Base-by-base conservation (phyloP, 1,140 invertebrate genomes). In the Acromyrmex charruanus region DNA sequence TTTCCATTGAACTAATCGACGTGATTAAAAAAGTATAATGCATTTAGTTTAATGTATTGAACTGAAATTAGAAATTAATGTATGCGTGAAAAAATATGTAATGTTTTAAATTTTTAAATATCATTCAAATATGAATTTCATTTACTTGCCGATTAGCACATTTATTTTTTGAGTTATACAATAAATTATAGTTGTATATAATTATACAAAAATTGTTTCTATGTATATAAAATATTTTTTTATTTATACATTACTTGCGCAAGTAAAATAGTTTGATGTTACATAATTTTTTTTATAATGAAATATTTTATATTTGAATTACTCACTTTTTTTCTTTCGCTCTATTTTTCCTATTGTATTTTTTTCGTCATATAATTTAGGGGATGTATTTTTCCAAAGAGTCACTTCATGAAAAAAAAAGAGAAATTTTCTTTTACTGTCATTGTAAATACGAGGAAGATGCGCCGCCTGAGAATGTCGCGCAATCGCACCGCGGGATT, bases 391-490 rank as follows among this genome's bases (percentile, higher is more conserved):
- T 77, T 49, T 25, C 14, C 12, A 0, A 51, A 25, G 18, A 72
- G 44, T 31, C 14, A n/a, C 68, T 35, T 82, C 3, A 3, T 82
- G 16, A 44, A 84, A 82, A 74, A 21, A 58, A 71, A 51, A 66
- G 2, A 25, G 3, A 68, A 39, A 59, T 25, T 71, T 69, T 58
- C 39, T 31, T 82, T 82, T 44, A 58, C 44, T 4, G 18, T 14
- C 49, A 10, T 80, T 35, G 7, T 21, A 58, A 74, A 21, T 74
- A 63, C 80, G 28, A 84, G 55, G 18, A 75, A 75, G 69, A 74
- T 18, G 12, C 25, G 21, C 35, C 25, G 18, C 35, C 25, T 74
- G 69, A 84, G 55, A 84, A 84, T 84, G 80, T 84, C 69, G 69
- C 66, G 14, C 80, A 55, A 61, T 82, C 68, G 25, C 21, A 59